A percentile compares a stretch with the other conserved stretches of the same genome.
These are phyloP conservation scores for Polia nebulosa DNA, from an alignment of 2,888 invertebrate genomes.

Conservation along the genomic window DNA sequence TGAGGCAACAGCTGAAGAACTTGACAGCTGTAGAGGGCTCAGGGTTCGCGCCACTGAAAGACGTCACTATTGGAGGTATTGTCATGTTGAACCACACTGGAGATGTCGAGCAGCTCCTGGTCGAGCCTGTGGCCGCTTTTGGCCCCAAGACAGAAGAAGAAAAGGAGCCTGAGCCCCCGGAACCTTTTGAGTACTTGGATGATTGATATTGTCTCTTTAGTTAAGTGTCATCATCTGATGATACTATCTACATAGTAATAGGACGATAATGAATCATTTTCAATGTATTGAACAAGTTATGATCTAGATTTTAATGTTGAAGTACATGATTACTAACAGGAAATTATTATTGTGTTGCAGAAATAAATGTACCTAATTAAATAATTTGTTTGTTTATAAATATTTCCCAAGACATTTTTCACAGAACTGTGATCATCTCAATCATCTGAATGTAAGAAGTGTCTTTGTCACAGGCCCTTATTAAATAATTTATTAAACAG, in stretches of 20 bases:
- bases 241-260: conserved; percentile 71
- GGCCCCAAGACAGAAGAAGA: conserved; percentile 98
- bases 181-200: conserved; percentile 99
- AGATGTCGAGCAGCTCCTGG: conserved; percentile 95
- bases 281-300: conserved; percentile 80
- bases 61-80: conserved; percentile 98
- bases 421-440: not conserved
- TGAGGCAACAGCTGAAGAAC: conserved; percentile 97
- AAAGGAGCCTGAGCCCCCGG: conserved; percentile 99
- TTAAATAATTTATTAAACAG: no score
- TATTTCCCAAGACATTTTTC: not conserved
- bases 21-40: conserved; percentile 95
- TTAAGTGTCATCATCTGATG: conserved; percentile 65
- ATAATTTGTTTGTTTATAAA: conserved; percentile 32
- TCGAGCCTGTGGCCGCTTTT: conserved; percentile 97
- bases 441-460: not conserved
- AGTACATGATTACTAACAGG: conserved; percentile 78
- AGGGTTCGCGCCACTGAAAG: conserved; percentile 96
- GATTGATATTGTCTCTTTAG: conserved; percentile 89
- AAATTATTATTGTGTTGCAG: conserved; percentile 79
- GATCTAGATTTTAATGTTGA: conserved; percentile 77
- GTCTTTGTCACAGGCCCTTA: no score
- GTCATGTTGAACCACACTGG: conserved; percentile 97
- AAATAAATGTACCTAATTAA: conserved; percentile 67
- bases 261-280: conserved; percentile 72